phyloP scores from a whole-genome alignment of 2,797 vertebrate species.

The Microchirus variegatus region DNA sequence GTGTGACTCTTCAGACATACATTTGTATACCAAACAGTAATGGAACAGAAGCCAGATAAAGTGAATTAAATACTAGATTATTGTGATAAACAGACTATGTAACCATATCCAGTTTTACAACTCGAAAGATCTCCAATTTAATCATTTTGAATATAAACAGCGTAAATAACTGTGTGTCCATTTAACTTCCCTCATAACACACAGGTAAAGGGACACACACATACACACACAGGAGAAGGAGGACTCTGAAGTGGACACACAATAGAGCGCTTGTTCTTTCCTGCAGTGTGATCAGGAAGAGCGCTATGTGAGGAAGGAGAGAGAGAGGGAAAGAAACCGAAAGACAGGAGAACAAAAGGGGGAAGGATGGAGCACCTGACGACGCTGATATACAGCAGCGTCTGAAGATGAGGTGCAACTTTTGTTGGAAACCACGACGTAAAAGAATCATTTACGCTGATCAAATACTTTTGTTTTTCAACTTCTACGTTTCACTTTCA shows the following conservation, averaged over 20 bases:
- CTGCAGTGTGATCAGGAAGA: slow-evolving; percentile 12
- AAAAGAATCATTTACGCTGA: not conserved
- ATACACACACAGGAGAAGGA: slow-evolving; percentile 11
- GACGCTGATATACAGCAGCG: too few relatives aligned
- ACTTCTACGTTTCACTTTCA: not conserved
- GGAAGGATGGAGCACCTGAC: not conserved
- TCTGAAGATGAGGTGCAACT: too few relatives aligned
- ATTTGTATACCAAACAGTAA: too few relatives aligned
- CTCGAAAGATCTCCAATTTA: not conserved
- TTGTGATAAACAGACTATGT: not conserved
- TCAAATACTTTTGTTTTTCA: not conserved
- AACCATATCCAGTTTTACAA: not conserved
- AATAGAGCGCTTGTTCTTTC: slow-evolving; percentile 59
- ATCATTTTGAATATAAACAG: too few relatives aligned
- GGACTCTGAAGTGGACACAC: slow-evolving; percentile 54
- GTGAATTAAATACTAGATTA: not conserved
- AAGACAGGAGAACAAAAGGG: not conserved
- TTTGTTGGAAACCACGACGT: slow-evolving; percentile 9
- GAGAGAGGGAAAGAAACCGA: slow-evolving; percentile 6
- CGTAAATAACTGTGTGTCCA: too few relatives aligned
- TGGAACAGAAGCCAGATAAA: not conserved
- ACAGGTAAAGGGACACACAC: not conserved
- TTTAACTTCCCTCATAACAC: too few relatives aligned
- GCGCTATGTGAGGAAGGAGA: not conserved
- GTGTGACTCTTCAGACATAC: too few relatives aligned